Base-by-base conservation (phyloP, 2,888 invertebrate genomes). In the Sphaeridia pumilis region DNA sequence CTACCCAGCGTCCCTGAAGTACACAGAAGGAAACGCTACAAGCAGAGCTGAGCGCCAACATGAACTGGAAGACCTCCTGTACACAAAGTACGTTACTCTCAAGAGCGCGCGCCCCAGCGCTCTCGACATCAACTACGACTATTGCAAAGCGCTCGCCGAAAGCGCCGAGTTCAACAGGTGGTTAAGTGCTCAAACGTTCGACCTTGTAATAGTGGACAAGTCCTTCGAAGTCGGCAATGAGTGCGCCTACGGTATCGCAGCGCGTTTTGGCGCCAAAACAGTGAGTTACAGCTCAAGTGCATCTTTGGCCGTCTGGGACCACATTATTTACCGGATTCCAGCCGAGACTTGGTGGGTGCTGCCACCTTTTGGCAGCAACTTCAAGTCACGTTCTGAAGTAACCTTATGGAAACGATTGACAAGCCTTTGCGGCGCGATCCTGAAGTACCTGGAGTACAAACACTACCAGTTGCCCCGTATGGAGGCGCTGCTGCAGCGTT, bases 131-230 rank as follows among this genome's bases (percentile, higher is more conserved):
- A 38, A 38, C 17, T 38, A 38, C 17, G 20, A 17, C 5, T 38
- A 14, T 17, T 38, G 38, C 17, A 20, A 38, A 17, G 12, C 38
- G 10, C 17, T 38, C 12, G 5, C 20, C 10, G 12, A 38, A 17
- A 38, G 20, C 20, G 10, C 12, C 5, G 38, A 38, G 20, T 38
- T 38, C 17, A 14, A 38, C 5, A 38, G 38, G 17, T 38, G 38
- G 38, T 38, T 38, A 17, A 17, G 17, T 5, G 17, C 12, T 5
- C 38, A 22, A 4, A 34, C 2, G 3, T 49, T 42, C 21, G 42
- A 49, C 21, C 28, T 49, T 1, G 21, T 49, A 4, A 12, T 49
- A 12, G 42, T 49, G 12, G 49, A 49, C 28, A 27, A 22, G 21
- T n/a, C 5, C 2, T 17, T 12, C 20, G 38, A 38, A 14, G 22